Percentiles rank a stretch among this genome's conserved stretches.
Evolutionary conservation across 1,140 invertebrate genomes (phyloP).

Genomic region (Trichoplusia ni): DNA sequence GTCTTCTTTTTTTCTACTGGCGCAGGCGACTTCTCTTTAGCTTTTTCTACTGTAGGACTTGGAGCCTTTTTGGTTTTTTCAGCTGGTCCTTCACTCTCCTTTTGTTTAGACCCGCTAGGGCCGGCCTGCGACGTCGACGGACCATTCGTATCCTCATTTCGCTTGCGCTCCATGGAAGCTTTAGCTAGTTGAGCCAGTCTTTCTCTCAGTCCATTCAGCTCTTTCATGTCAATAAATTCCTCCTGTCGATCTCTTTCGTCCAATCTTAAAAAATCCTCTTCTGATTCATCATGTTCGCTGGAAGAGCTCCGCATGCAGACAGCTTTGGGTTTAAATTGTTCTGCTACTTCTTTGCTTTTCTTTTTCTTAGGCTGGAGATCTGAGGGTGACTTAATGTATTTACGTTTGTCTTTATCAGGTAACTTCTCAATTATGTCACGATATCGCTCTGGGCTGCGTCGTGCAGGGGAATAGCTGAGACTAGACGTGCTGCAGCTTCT

Average conservation of each 20-base stretch:
- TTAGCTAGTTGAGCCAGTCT: slow-evolving; percentile 71
- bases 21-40: slow-evolving; percentile 38
- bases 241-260: slow-evolving; percentile 69
- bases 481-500: slow-evolving; percentile 79
- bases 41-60: slow-evolving; percentile 36
- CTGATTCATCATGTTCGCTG: slow-evolving; percentile 82
- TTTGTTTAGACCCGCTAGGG: background rate
- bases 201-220: slow-evolving; percentile 82
- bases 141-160: slow-evolving; percentile 48
- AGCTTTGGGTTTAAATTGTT: slow-evolving; percentile 74
- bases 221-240: slow-evolving; percentile 82
- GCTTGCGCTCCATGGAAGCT: slow-evolving; percentile 62
- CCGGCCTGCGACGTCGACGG: slow-evolving; percentile 57
- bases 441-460: slow-evolving; percentile 85
- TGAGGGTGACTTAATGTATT: slow-evolving; percentile 75
- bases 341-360: slow-evolving; percentile 50
- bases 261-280: slow-evolving; percentile 68
- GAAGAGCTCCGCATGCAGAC: slow-evolving; percentile 85
- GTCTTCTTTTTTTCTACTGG: slow-evolving; percentile 38
- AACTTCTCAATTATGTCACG: slow-evolving; percentile 82
- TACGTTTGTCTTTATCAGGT: slow-evolving; percentile 79
- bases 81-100: slow-evolving; percentile 22
- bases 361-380: slow-evolving; percentile 65
- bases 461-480: slow-evolving; percentile 85
- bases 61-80: too few species aligned